Evolutionary conservation across 2,797 vertebrate species (phyloP).

Genomic region (Tenualosa ilisha): DNA sequence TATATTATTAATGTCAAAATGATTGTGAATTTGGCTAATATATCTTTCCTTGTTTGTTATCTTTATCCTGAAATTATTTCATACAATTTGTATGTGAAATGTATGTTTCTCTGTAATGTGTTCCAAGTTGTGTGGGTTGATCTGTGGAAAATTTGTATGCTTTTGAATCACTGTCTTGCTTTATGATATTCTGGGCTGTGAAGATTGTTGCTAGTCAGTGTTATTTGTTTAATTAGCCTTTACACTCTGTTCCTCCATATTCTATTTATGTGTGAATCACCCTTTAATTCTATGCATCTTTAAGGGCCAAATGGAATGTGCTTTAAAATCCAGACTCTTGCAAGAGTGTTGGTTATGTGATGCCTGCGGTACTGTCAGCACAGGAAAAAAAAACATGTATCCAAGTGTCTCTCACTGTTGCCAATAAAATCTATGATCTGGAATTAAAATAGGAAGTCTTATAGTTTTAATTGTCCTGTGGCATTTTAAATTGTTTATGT

Average conservation of each 20-base stretch:
- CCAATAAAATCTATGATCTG: constrained; percentile 13
- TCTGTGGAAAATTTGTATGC: background rate
- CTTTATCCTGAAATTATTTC: background rate
- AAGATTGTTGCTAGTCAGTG: constrained; percentile 1
- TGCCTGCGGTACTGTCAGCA: background rate
- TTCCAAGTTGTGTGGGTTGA: background rate
- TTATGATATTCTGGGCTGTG: background rate
- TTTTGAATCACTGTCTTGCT: background rate
- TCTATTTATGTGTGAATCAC: background rate
- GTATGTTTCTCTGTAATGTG: background rate
- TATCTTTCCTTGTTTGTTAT: background rate
- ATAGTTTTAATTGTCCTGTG: constrained; percentile 47
- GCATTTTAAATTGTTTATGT: constrained; percentile 54
- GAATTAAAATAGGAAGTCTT: background rate
- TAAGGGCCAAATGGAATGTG: constrained; percentile 14
- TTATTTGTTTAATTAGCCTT: background rate
- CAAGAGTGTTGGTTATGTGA: background rate
- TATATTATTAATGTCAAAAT: background rate
- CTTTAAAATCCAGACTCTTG: constrained; percentile 6
- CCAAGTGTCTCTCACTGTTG: constrained; percentile 10
- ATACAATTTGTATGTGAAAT: background rate
- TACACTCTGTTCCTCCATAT: background rate
- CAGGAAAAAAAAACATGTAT: constrained; percentile 1
- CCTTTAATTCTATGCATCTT: constrained; percentile 17
- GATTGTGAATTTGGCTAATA: background rate